phyloP scores from a whole-genome alignment of 2,888 invertebrate genomes.

The Opisthograptis luteolata region DNA sequence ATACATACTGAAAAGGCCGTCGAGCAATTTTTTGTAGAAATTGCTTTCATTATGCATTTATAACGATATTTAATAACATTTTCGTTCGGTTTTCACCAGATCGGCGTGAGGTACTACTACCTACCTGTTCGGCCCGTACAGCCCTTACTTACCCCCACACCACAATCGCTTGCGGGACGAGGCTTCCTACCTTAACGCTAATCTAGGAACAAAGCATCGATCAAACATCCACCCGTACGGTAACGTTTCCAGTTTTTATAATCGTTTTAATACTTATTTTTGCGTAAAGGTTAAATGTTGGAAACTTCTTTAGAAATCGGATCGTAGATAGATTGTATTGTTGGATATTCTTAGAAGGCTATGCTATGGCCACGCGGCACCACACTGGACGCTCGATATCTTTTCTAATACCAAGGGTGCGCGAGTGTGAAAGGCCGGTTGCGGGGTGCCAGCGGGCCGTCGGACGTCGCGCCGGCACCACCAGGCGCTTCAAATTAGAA shows the following conservation, averaged over 20 bases:
- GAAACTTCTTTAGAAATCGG: conserved; percentile 34
- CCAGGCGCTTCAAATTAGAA: conserved; percentile 74
- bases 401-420: conserved; percentile 40
- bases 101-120: no score
- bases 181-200: conserved; percentile 17
- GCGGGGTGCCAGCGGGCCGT: conserved; percentile 41
- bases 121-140: no score
- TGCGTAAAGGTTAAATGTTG: conserved; percentile 34
- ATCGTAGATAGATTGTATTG: conserved; percentile 32
- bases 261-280: conserved; percentile 23
- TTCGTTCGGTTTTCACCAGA: no score
- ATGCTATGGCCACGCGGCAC: conserved; percentile 26
- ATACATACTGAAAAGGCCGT: no score
- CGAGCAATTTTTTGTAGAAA: no score
- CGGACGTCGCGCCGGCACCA: conserved; percentile 42
- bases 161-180: no score
- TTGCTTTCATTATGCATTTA: no score
- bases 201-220: conserved; percentile 27
- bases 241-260: conserved; percentile 6
- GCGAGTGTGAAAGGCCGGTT: conserved; percentile 24
- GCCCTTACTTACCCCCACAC: no score
- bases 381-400: conserved; percentile 25
- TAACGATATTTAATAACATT: no score
- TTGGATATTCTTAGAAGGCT: conserved; percentile 37
- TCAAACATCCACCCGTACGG: conserved; percentile 15